Conservation (phyloP, 2,888 invertebrate species). For the Lobophora halterata region DNA sequence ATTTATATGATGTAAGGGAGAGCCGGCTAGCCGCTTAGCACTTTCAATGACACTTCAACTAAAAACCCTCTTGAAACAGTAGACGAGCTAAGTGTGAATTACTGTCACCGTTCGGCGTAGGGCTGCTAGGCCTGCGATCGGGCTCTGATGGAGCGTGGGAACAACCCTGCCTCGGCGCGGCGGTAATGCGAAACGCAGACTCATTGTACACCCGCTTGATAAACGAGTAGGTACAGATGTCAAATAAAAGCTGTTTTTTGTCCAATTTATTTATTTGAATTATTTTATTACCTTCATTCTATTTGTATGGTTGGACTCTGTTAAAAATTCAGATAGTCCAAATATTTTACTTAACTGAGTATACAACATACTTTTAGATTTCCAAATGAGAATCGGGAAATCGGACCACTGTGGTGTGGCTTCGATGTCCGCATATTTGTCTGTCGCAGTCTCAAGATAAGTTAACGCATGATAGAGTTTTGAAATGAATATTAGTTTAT, state of each 20-base stretch:
- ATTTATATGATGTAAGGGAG: conserved; percentile 2
- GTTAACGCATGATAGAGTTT: no score
- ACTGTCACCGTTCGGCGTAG: conserved; percentile 39
- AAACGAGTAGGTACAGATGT: conserved; percentile 43
- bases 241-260: conserved; percentile 26
- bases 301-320: no score
- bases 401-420: no score
- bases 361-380: no score
- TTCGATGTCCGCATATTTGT: no score
- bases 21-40: conserved; percentile 3
- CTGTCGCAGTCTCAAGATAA: no score
- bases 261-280: background rate
- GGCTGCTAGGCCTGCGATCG: conserved; percentile 25
- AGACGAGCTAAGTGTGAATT: conserved; percentile 39
- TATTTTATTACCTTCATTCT: background rate
- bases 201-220: conserved; percentile 59
- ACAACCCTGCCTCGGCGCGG: conserved; percentile 37
- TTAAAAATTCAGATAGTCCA: no score
- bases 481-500: no score
- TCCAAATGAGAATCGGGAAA: no score
- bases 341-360: conserved; percentile 3
- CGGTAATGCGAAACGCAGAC: conserved; percentile 31
- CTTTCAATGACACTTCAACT: conserved; percentile 13
- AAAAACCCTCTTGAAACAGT: conserved; percentile 29
- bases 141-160: conserved; percentile 59